A percentile compares a stretch with the other conserved stretches of the same genome.
Evolutionary conservation across 2,888 invertebrate genomes (phyloP).

Genomic region (Gerris lacustris): DNA sequence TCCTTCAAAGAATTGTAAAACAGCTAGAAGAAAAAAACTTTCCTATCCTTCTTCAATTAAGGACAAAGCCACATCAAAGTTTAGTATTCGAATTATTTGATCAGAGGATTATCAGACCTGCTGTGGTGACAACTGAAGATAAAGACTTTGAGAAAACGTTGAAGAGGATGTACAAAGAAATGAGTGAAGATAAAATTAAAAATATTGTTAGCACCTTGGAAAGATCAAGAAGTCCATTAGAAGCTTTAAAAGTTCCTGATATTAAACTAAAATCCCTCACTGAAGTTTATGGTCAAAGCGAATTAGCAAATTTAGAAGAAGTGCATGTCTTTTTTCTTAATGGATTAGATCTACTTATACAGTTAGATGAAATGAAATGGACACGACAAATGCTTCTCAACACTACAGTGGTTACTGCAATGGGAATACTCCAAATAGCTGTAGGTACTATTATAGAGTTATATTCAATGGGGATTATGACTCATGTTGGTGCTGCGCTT

Average conservation of each 20-base stretch:
- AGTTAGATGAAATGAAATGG: slow-evolving; percentile 27
- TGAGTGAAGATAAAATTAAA: too few species aligned
- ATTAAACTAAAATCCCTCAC: background rate
- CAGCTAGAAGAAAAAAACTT: background rate
- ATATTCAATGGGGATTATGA: slow-evolving; percentile 13
- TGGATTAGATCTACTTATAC: slow-evolving; percentile 28
- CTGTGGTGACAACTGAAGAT: background rate
- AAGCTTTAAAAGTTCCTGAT: background rate
- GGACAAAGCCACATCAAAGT: background rate
- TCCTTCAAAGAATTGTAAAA: slow-evolving; percentile 1
- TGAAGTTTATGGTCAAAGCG: background rate
- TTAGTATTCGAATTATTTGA: slow-evolving; percentile 2
- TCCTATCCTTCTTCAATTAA: background rate
- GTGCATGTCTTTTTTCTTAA: slow-evolving; percentile 26
- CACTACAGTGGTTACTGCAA: slow-evolving; percentile 20
- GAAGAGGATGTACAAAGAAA: background rate
- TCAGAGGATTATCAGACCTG: background rate
- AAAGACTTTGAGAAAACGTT: background rate
- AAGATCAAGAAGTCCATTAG: background rate
- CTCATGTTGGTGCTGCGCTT: slow-evolving; percentile 23
- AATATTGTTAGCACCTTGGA: background rate
- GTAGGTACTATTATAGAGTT: slow-evolving; percentile 8
- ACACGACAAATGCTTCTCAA: slow-evolving; percentile 25
- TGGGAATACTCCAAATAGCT: slow-evolving; percentile 7
- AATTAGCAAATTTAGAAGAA: slow-evolving; percentile 20